Evolutionary conservation across 2,113 vertebrate species (phyloP), one percentile per base, ranked within the genome.

Genomic region (Jacana jacana): DNA sequence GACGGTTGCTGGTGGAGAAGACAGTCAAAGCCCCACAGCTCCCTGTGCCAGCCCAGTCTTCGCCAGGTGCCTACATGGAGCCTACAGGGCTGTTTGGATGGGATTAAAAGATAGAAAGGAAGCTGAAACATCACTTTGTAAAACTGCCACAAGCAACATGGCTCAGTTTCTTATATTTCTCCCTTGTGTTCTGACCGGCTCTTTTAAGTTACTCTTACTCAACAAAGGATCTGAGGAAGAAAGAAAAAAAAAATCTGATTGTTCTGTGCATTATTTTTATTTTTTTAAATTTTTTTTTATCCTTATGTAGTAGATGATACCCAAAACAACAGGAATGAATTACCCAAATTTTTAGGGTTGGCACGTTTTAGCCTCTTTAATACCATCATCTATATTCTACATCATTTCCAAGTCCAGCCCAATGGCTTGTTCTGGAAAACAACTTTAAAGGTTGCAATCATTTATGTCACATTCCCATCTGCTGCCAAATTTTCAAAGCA

Each of bases 271-370:
- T 37, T 17, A 15, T n/a, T n/a, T n/a, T n/a, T n/a, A n/a, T n/a
- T n/a, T n/a, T n/a, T n/a, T n/a, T n/a, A n/a, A n/a, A 51, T 33
- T 27, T 42, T 42, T 27, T 11, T 57, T 68, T 28, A 68, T 71
- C 37, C 35, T 57, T 71, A 52, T 73, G 69, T 52, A 88, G 77
- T 48, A 83, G 65, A 52, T 8, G 80, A 93, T 90, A 91, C 71
- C 31, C 73, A 48, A 86, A 92, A 8, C 86, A 93, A 94, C 28
- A 78, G 88, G 90, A 91, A 95, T 64, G 63, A 94, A 91, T 96
- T 64, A 90, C 63, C 58, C 54, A 17, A 3, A 13, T 44, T 75
- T 86, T 90, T 49, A 58, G 46, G 75, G 30, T 24, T 68, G 79
- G 79, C 91, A 54, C 78, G n/a, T 55, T 73, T 94, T 19, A 88